Evolutionary conservation across 2,113 vertebrate species (phyloP).

Genomic region (Apteryx mantelli): DNA sequence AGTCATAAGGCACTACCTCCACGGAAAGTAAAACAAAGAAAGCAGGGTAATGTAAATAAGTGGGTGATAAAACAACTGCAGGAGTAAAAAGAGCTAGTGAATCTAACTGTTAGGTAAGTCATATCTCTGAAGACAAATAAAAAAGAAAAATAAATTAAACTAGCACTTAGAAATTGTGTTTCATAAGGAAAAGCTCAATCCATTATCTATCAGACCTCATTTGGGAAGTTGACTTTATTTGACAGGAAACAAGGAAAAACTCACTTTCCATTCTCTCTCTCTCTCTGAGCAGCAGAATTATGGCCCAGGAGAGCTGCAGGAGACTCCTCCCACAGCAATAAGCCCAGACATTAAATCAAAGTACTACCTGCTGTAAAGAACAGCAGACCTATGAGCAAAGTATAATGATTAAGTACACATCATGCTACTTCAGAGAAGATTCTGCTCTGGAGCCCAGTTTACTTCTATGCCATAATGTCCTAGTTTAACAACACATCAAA

Average conservation of each 20-base stretch:
- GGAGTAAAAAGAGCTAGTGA: not conserved
- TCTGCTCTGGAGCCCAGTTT: not conserved
- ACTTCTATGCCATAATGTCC: not conserved
- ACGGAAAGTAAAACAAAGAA: not conserved
- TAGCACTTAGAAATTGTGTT: not conserved
- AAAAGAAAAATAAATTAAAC: constrained; percentile 6
- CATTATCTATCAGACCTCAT: not conserved
- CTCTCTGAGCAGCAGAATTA: not conserved
- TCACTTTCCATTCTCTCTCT: not conserved
- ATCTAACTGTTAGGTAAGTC: not conserved
- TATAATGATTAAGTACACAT: not conserved
- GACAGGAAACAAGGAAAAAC: not conserved
- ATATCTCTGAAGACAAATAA: not conserved
- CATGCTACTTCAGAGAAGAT: not conserved
- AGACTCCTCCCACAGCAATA: not conserved
- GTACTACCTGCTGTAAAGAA: not conserved
- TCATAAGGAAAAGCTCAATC: not conserved
- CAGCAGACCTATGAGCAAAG: not conserved
- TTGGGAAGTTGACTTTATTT: not conserved
- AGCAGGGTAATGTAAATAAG: not conserved
- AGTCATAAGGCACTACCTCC: not conserved
- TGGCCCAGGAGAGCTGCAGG: not conserved
- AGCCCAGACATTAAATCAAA: not conserved
- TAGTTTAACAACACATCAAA: not conserved
- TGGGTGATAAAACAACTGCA: not conserved